Evolutionary conservation across 2,113 vertebrate genomes (phyloP), one percentile per base, ranked within the genome.

Genomic region (Geococcyx californianus): DNA sequence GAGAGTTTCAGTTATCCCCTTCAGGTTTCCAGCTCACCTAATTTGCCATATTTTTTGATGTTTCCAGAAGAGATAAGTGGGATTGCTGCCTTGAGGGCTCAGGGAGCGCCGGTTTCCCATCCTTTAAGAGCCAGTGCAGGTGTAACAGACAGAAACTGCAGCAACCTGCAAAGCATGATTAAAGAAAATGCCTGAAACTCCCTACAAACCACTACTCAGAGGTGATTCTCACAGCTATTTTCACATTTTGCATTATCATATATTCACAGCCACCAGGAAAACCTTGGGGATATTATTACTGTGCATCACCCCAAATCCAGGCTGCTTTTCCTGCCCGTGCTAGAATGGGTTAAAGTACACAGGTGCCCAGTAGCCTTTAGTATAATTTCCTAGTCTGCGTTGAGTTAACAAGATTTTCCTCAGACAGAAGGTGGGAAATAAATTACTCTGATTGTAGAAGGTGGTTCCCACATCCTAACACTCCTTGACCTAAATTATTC

Each of bases 41-140:
- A 77, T 67, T 58, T 89, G 92, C 89, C 87, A 45, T 52, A 7
- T 34, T 42, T 87, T 91, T 76, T 84, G 42, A 90, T 87, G 89
- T 89, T 94, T 95, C 92, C 93, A 95, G 87, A 68, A 55, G 0
- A 93, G 95, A 83, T 95, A 94, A 92, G 59, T 94, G 93, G 95
- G 94, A 96, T 97, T 96, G 94, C 95, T 95, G 94, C 95, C 97
- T 94, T 6, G 7, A 87, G 94, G 95, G 73, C 58, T 67, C 34
- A 95, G 47, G 96, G 93, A 97, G 97, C 40, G 83, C 93, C 96
- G 91, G 94, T 96, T 97, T 97, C 97, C 96, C 95, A 97, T 33
- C 96, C 77, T 87, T 85, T 38, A 47, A 15, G 73, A 92, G 90
- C 82, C 96, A 94, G 93, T 60, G 92, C 97, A 97, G 96, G 96